Evolutionary conservation across 2,113 vertebrate species (phyloP).

Genomic region (Aplodontia rufa): DNA sequence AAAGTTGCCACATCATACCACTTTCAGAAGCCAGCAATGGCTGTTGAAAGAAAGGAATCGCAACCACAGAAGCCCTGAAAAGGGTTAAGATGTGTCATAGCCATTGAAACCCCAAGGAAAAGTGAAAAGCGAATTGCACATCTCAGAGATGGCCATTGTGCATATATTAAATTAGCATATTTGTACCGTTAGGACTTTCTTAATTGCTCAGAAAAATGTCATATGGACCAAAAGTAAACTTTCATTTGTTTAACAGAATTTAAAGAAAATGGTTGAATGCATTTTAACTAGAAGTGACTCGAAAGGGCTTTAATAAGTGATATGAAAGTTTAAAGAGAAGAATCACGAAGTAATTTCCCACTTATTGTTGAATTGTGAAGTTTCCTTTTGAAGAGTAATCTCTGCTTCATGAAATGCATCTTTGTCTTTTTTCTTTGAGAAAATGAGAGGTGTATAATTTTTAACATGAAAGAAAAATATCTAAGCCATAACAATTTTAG

Average conservation of each 20-base stretch:
- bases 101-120: accelerated
- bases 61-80: not conserved
- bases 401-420: conserved; percentile 70
- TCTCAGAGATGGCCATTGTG: not conserved
- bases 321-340: conserved; percentile 66
- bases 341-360: conserved; percentile 65
- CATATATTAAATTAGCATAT: not conserved
- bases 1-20: not conserved
- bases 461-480: conserved; percentile 62
- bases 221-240: not conserved
- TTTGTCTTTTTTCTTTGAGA: conserved; percentile 76
- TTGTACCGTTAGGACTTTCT: not conserved
- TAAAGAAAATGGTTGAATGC: not conserved
- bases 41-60: not conserved
- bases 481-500: conserved; percentile 48
- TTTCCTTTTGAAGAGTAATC: conserved; percentile 60
- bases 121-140: accelerated
- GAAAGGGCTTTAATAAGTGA: conserved; percentile 26
- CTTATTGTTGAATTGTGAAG: conserved; percentile 2
- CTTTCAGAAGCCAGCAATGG: not conserved
- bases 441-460: conserved; percentile 59
- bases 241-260: not conserved
- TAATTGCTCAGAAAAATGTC: conserved; percentile 10
- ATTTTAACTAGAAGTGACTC: conserved; percentile 45
- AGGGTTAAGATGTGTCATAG: not conserved